These are phyloP conservation scores for Drosophila gunungcola DNA, from an alignment of 1,140 invertebrate genomes.

Conservation along the genomic window DNA sequence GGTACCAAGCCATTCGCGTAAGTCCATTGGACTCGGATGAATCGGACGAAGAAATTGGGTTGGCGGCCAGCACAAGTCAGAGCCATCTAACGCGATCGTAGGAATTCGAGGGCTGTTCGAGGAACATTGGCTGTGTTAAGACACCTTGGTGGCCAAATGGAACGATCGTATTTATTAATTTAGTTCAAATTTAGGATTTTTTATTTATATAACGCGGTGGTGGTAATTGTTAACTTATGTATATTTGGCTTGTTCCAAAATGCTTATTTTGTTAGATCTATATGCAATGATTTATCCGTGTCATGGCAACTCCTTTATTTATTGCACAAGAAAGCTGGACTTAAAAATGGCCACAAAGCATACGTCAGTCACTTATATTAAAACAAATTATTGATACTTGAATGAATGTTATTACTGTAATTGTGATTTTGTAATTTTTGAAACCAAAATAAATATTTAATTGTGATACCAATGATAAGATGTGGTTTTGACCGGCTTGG, in stretches of 20 bases:
- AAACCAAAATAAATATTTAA: slow-evolving; percentile 52
- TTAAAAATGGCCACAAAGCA: slow-evolving; percentile 1
- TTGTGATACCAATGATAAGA: slow-evolving; percentile 37
- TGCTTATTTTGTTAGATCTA: slow-evolving; percentile 3
- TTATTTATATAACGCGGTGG: slow-evolving; percentile 18
- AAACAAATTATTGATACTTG: slow-evolving; percentile 22
- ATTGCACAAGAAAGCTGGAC: slow-evolving; percentile 1
- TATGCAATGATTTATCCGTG: slow-evolving; percentile 3
- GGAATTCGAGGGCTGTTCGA: background rate
- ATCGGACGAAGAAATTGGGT: slow-evolving; percentile 84
- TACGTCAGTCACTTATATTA: slow-evolving; percentile 2
- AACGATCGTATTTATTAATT: slow-evolving; percentile 19
- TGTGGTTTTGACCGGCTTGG: background rate
- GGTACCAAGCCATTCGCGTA: slow-evolving; percentile 97
- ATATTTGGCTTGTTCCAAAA: slow-evolving; percentile 1
- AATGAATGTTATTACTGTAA: slow-evolving; percentile 35
- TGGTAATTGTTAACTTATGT: slow-evolving; percentile 13
- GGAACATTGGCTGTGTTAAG: slow-evolving; percentile 27
- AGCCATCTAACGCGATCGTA: slow-evolving; percentile 72
- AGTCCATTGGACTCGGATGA: slow-evolving; percentile 89
- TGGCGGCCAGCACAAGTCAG: slow-evolving; percentile 75
- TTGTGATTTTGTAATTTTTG: slow-evolving; percentile 50
- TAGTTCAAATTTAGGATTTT: slow-evolving; percentile 13
- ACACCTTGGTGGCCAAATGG: slow-evolving; percentile 49
- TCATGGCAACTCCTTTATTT: slow-evolving; percentile 32